Conservation (phyloP, 2,888 invertebrate species). For the Gryllus longicercus region DNA sequence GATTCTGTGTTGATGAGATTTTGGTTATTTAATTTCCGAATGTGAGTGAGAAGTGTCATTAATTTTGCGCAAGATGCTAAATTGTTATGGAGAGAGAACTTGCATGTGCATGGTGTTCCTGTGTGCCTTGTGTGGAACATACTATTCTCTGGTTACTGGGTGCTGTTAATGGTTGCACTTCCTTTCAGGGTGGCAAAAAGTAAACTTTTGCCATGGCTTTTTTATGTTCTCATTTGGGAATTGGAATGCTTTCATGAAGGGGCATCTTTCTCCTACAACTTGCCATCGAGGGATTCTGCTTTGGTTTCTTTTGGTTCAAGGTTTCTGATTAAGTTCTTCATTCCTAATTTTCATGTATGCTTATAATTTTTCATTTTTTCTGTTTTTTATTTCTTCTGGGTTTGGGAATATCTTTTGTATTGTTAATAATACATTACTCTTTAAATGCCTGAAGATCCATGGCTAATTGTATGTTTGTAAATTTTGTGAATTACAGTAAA, state of each 20-base stretch:
- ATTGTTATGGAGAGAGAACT: not conserved
- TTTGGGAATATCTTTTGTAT: not conserved
- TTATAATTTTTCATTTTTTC: not conserved
- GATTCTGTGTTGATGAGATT: not conserved
- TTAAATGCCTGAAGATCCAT: not conserved
- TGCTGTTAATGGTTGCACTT: not conserved
- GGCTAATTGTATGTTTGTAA: not conserved
- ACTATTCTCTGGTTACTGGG: not conserved
- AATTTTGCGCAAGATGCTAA: too few relatives aligned
- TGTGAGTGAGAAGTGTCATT: too few relatives aligned
- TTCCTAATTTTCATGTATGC: not conserved
- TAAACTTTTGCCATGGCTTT: not conserved
- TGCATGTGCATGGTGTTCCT: not conserved
- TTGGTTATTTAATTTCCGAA: too few relatives aligned
- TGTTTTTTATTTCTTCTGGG: not conserved
- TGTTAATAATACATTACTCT: not conserved
- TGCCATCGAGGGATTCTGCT: constrained; percentile 1
- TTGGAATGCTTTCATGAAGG: not conserved
- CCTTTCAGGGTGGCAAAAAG: constrained; percentile 1
- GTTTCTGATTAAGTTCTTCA: not conserved
- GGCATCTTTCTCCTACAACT: not conserved
- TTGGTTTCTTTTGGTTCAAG: constrained; percentile 2
- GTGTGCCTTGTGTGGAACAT: not conserved
- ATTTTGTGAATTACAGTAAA: constrained; percentile 8
- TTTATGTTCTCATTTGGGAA: not conserved